A percentile compares a stretch with the other conserved stretches of the same genome.
phyloP scores from a whole-genome alignment of 2,888 invertebrate genomes.

The Campaea margaritaria region DNA sequence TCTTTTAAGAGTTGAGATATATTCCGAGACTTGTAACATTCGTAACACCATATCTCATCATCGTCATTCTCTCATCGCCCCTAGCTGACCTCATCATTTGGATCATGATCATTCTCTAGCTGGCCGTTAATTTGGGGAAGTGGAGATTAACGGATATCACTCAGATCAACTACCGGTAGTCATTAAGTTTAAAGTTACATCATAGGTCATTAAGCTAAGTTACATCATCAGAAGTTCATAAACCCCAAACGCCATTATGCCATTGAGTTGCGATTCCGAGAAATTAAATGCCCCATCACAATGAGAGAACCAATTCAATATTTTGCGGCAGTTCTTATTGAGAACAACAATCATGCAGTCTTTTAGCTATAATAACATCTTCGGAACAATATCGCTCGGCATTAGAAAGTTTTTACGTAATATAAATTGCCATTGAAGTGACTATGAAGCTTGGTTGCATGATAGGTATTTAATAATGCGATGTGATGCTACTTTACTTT shows the following conservation, averaged over 20 bases:
- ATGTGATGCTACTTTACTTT: no score
- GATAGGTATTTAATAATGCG: no score
- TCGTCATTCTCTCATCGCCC: no score
- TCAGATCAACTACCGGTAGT: not conserved
- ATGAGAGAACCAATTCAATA: constrained; percentile 12
- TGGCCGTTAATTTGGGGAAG: no score
- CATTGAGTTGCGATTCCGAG: no score
- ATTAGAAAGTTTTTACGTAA: constrained; percentile 57
- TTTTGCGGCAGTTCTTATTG: constrained; percentile 12
- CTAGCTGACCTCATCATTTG: no score
- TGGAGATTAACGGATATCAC: not conserved
- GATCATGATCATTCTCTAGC: no score
- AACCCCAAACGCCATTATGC: constrained; percentile 9
- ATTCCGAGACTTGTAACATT: no score
- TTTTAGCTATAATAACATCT: constrained; percentile 40
- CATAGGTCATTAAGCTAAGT: not conserved
- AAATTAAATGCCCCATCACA: constrained; percentile 11
- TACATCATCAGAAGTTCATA: constrained; percentile 20
- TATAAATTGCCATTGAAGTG: constrained; percentile 39
- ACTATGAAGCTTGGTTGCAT: constrained; percentile 5
- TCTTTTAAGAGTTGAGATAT: no score
- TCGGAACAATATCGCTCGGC: constrained; percentile 44
- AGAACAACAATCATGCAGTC: constrained; percentile 23
- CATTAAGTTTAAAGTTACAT: not conserved
- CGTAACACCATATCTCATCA: no score